These are phyloP conservation scores for Halocaridina rubra DNA, from an alignment of 2,888 invertebrate genomes.

Conservation along the genomic window DNA sequence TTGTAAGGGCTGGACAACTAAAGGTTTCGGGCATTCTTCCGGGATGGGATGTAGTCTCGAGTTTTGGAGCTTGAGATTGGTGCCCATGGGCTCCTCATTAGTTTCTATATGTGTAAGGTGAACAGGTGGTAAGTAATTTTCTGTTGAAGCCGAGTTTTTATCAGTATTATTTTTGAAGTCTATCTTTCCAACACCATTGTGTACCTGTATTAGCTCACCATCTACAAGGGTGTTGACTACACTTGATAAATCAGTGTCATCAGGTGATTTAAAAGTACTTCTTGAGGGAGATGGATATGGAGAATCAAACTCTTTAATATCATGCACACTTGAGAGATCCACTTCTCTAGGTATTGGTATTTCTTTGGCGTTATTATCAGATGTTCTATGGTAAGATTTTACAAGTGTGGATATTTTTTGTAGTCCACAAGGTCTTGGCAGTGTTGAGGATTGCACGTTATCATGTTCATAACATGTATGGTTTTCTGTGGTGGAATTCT, in stretches of 20 bases:
- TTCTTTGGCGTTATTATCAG: too few species aligned
- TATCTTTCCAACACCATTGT: neutral
- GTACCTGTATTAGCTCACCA: neutral
- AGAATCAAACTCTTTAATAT: neutral
- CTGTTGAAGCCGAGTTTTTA: neutral
- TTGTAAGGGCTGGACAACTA: neutral
- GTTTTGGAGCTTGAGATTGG: neutral
- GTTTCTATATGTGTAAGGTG: neutral
- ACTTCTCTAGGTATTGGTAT: neutral
- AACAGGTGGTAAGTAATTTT: neutral
- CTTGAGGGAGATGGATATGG: neutral
- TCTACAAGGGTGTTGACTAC: neutral
- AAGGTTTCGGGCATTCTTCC: neutral
- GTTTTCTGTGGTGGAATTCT: too few species aligned
- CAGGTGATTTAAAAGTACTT: neutral
- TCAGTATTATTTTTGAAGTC: neutral
- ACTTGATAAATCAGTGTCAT: neutral
- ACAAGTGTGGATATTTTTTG: too few species aligned
- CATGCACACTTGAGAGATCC: neutral
- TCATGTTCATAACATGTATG: neutral
- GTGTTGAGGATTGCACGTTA: neutral
- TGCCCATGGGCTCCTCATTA: neutral
- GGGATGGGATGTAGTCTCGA: neutral
- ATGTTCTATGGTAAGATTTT: too few species aligned
- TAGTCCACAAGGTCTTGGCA: neutral